Conservation (phyloP, 2,113 vertebrate genomes). For the Hemicordylus capensis region DNA sequence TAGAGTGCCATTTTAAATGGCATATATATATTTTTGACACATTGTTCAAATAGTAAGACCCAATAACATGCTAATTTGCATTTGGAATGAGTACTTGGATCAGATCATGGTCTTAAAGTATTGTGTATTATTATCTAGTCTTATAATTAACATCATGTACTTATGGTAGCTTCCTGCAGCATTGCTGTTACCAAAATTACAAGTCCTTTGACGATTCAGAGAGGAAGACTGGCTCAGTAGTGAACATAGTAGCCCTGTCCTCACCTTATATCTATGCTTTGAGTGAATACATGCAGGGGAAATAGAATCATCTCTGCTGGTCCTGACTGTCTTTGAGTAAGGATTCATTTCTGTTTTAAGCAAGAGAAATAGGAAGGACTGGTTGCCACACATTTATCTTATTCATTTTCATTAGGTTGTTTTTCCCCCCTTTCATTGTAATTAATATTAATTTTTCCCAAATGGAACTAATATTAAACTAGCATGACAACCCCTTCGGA, state of each 20-base stretch:
- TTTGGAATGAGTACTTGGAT: not conserved
- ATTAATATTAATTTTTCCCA: not conserved
- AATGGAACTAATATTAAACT: not conserved
- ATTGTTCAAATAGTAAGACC: constrained; percentile 14
- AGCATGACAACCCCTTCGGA: not conserved
- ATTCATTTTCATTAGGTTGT: not conserved
- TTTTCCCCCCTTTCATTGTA: not conserved
- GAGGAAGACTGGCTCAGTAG: not conserved
- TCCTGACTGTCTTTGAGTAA: too few relatives aligned
- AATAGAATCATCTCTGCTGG: too few relatives aligned
- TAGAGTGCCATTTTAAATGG: constrained; percentile 10
- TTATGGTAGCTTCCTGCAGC: not conserved
- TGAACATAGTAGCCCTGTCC: not conserved
- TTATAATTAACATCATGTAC: not conserved
- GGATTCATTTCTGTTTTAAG: too few relatives aligned
- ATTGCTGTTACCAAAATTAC: not conserved
- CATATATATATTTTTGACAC: not conserved
- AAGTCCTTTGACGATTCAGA: not conserved
- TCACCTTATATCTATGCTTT: too few relatives aligned
- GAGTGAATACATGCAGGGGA: not conserved
- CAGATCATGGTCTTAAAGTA: not conserved
- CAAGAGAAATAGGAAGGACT: too few relatives aligned
- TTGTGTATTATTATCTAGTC: not conserved
- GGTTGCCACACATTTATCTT: not conserved
- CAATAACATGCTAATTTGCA: not conserved